Evolutionary conservation across 2,113 vertebrate species (phyloP), one percentile per base, ranked within the genome.

Genomic region (Aegypius monachus): DNA sequence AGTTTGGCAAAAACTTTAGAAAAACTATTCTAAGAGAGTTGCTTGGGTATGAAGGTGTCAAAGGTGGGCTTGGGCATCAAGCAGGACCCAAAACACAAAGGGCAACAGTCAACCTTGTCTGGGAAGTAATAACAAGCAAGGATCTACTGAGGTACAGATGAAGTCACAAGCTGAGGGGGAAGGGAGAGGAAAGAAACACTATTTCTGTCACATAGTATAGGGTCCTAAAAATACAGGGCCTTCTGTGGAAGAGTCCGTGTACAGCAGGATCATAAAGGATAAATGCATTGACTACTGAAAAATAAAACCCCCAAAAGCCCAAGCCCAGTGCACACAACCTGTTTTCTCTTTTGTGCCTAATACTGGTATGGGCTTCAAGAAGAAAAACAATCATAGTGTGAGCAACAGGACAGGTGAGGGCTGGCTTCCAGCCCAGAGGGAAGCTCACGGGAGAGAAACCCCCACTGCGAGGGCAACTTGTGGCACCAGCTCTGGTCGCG

Each of bases 391-490:
- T 1, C 6, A 6, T 6, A 42, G 43, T 29, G 10, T 59, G 26
- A 79, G 66, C 66, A 79, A 8, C 43, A 92, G 31, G 45, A 52
- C 36, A 27, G n/a, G 22, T 9, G 22, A 73, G 19, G 34, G 16
- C 13, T 72, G 42, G 26, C 43, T 74, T 68, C 22, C 53, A 68
- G 31, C 26, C 32, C 40, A 50, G 7, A 55, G 15, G 15, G 48
- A 63, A 90, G 48, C 26, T 80, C 1, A 1, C 23, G 26, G 19
- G 23, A 67, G 10, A 53, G 55, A 80, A 53, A 48, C 26, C 3
- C 16, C 38, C 42, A 15, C 9, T 53, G 7, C 1, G 0, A 58
- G 13, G 34, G 15, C 3, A 2, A 62, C 9, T 40, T n/a, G 40
- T 27, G 34, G 36, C 34, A 79, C 43, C 31, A 72, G 18, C 20